phyloP scores from a whole-genome alignment of 2,888 invertebrate genomes.

The Gari tellinella region DNA sequence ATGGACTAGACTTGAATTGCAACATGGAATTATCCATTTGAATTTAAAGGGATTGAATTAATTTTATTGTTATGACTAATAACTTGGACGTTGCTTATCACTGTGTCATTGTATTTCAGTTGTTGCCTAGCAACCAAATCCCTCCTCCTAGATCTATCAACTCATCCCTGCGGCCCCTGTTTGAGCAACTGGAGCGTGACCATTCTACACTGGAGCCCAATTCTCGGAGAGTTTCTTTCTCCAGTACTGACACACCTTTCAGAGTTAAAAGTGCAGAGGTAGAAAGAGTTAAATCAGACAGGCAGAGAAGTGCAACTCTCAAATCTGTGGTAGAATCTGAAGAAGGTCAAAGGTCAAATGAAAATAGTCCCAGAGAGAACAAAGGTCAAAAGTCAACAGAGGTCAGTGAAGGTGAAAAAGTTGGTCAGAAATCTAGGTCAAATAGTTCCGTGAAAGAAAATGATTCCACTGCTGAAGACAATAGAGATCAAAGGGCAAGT shows the following conservation, averaged over 20 bases:
- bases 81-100: not conserved
- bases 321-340: constrained; percentile 37
- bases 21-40: too few species aligned
- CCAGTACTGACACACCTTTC: constrained; percentile 36
- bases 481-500: not conserved
- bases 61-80: too few species aligned
- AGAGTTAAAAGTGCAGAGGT: constrained; percentile 36
- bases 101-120: constrained; percentile 54
- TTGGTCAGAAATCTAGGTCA: not conserved
- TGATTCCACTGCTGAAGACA: constrained; percentile 1
- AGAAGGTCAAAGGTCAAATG: constrained; percentile 19
- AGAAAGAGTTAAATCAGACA: constrained; percentile 13
- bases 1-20: too few species aligned
- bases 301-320: constrained; percentile 44
- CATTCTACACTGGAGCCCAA: constrained; percentile 39
- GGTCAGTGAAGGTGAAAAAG: not conserved
- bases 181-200: constrained; percentile 56
- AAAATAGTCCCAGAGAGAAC: constrained; percentile 1
- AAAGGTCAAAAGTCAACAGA: not conserved
- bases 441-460: not conserved
- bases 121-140: constrained; percentile 78
- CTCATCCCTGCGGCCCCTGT: constrained; percentile 67
- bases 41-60: too few species aligned
- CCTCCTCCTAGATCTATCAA: constrained; percentile 76
- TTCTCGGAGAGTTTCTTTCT: constrained; percentile 59